Percentiles rank a stretch among this genome's conserved stretches.
Evolutionary conservation across 2,888 invertebrate genomes (phyloP).

Genomic region (Stegophylla sp.): DNA sequence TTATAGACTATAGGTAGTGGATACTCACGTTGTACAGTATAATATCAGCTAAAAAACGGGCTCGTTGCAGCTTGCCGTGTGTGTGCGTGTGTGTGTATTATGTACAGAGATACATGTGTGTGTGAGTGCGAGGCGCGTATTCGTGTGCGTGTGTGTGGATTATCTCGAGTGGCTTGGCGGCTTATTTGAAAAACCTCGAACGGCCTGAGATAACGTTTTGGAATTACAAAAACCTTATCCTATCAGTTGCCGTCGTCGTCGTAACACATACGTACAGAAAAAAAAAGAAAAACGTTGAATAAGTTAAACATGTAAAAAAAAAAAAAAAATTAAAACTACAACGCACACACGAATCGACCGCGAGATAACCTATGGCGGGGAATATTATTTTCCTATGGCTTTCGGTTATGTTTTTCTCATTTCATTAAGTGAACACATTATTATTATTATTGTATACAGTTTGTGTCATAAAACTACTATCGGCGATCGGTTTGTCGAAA

Average conservation of each 20-base stretch:
- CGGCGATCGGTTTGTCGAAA: no score
- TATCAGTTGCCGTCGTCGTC: constrained; percentile 35
- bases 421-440: neutral
- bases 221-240: constrained; percentile 52
- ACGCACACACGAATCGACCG: constrained; percentile 29
- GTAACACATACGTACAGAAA: neutral
- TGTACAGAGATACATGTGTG: no score
- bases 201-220: constrained; percentile 53
- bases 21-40: neutral
- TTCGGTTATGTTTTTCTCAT: constrained; percentile 5
- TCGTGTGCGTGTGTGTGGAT: constrained; percentile 6
- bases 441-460: neutral
- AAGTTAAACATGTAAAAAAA: constrained; percentile 46
- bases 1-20: neutral
- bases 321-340: constrained; percentile 22
- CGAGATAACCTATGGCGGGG: constrained; percentile 43
- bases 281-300: constrained; percentile 37
- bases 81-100: neutral
- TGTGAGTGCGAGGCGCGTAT: neutral
- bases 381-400: constrained; percentile 8
- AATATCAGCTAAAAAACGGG: neutral
- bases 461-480: no score
- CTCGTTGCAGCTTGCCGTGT: neutral
- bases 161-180: constrained; percentile 57
- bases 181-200: constrained; percentile 57